phyloP scores from a whole-genome alignment of 2,113 vertebrate species.

The Ochotona princeps region DNA sequence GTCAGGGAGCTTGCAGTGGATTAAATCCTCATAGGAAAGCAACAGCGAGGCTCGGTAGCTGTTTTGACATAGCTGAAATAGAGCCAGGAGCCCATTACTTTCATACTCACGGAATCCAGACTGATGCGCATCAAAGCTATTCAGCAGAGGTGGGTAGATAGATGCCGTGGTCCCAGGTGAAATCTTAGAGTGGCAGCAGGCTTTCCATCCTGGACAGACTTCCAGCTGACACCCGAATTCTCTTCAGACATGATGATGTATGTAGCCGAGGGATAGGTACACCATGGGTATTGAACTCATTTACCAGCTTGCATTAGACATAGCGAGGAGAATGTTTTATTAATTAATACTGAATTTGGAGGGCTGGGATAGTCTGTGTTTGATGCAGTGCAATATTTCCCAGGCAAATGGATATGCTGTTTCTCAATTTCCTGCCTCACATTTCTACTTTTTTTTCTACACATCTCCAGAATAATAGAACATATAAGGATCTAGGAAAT shows the following conservation, averaged over 20 bases:
- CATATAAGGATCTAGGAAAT: not conserved
- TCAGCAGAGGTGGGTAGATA: slow-evolving; percentile 70
- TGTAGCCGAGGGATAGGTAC: not conserved
- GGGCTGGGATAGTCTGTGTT: not conserved
- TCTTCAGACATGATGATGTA: not conserved
- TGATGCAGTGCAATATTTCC: not conserved
- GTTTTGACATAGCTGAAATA: slow-evolving; percentile 76
- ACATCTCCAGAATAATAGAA: not conserved
- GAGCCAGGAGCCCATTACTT: slow-evolving; percentile 76
- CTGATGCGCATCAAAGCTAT: slow-evolving; percentile 62
- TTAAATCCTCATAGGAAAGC: slow-evolving; percentile 78
- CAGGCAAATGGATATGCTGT: not conserved
- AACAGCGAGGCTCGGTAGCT: slow-evolving; percentile 64
- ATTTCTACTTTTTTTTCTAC: not conserved
- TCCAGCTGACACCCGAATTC: slow-evolving; percentile 66
- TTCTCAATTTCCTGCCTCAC: not conserved
- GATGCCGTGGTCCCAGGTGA: slow-evolving; percentile 72
- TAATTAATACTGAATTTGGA: not conserved
- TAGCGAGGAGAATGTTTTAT: not conserved
- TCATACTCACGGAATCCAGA: slow-evolving; percentile 71
- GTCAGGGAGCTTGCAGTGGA: slow-evolving; percentile 78
- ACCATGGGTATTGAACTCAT: not conserved
- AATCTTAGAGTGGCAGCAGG: slow-evolving; percentile 53
- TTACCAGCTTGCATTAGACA: not conserved
- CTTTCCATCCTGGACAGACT: slow-evolving; percentile 68